Evolutionary conservation across 64 coral and sea anemone genomes (phyloP), one percentile per base, ranked within the genome.

Genomic region (Pachyseris speciosa): DNA sequence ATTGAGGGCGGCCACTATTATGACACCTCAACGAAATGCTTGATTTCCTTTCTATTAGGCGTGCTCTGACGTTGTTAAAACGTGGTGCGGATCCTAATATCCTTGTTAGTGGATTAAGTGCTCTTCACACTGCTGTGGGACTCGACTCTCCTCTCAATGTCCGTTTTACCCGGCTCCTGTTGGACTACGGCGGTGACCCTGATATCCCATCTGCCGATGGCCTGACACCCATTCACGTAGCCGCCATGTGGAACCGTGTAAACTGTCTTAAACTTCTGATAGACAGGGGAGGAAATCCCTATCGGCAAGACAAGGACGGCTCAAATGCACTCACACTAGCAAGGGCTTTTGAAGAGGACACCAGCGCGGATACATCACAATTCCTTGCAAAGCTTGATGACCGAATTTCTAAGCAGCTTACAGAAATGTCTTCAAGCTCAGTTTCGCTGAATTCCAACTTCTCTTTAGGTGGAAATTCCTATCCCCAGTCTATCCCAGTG

Each of bases 211-310:
- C 94, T 68, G 51, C 77, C 51, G 94, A 96, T 31, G 94, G 94
- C 16, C 72, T 96, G 40, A 96, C 94, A 0, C 94, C 94, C 24
- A 90, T 96, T 24, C 94, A 96, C 37, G 89, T 96, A 7, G 94
- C 94, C 19, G 65, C 89, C 13, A 92, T 95, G 89, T 96, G 94
- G 94, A 84, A 90, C 17, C 72, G 87, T 33, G 83, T 69, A 9
- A 90, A 96, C 53, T 92, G 94, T 40, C 75, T 96, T 17, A 96
- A 96, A 59, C 57, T 96, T 22, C 58, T 90, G 25, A 40, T 90
- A 10, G 49, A 67, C 27, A 42, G 70, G 27, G 94, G 89, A 0
- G 94, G 94, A 10, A 88, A 96, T 22, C 94, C 89, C 2, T 92
- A 96, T 68, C 43, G 67, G 68, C 15, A 69, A 33, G 94, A 96